Evolutionary conservation across 2,888 invertebrate genomes (phyloP).

Genomic region (Diaprepes abbreviatus): DNA sequence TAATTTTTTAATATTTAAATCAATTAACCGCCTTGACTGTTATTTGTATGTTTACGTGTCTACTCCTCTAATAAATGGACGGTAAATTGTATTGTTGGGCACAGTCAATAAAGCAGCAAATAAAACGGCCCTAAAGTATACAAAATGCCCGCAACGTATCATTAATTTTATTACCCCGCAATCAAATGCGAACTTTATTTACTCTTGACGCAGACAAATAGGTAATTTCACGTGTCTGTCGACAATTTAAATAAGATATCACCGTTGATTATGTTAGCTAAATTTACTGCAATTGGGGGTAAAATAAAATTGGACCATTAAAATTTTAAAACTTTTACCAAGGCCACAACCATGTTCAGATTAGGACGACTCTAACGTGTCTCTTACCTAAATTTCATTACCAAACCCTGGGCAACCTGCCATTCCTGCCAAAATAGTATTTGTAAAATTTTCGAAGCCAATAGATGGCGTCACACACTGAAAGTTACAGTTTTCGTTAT

Average conservation of each 20-base stretch:
- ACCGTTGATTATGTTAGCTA: too few species aligned
- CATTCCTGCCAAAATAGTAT: too few species aligned
- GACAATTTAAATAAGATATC: conserved; percentile 13
- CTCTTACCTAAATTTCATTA: too few species aligned
- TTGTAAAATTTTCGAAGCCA: too few species aligned
- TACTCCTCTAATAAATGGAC: neutral
- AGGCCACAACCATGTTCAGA: too few species aligned
- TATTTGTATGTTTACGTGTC: neutral
- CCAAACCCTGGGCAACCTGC: too few species aligned
- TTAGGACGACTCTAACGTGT: too few species aligned
- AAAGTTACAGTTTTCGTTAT: too few species aligned
- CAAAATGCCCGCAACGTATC: conserved; percentile 17
- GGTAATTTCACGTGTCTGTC: conserved; percentile 5
- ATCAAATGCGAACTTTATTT: conserved; percentile 20
- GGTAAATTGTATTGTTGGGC: conserved; percentile 11
- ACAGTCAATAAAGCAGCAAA: conserved; percentile 18
- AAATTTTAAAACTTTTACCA: too few species aligned
- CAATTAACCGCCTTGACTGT: neutral
- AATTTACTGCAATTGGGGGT: too few species aligned
- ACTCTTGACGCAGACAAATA: conserved; percentile 4
- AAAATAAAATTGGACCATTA: too few species aligned
- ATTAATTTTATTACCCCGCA: conserved; percentile 16
- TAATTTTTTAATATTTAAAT: neutral
- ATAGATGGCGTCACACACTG: too few species aligned
- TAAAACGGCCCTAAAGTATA: conserved; percentile 11